Percentiles rank a stretch among this genome's conserved stretches.
Conservation (phyloP, 1,140 invertebrate species). For the Pomacea maculata region DNA sequence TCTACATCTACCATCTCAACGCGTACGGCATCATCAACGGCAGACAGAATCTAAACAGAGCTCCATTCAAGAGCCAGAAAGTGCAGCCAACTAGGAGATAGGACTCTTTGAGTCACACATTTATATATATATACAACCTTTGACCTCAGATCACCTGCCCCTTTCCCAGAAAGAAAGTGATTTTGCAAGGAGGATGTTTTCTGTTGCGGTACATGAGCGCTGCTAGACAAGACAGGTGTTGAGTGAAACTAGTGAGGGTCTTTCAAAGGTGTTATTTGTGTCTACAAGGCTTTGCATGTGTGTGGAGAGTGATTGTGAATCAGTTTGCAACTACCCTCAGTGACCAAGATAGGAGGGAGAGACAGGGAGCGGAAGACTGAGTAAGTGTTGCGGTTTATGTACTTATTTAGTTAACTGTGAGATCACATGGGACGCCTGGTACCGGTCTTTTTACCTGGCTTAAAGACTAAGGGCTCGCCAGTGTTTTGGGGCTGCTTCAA, state of each 20-base stretch:
- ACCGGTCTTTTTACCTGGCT: not conserved
- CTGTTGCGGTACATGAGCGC: not conserved
- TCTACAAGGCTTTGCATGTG: not conserved
- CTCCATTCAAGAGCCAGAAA: constrained; percentile 3
- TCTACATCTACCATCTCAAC: constrained; percentile 46
- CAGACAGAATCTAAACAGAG: constrained; percentile 33
- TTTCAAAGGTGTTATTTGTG: not conserved
- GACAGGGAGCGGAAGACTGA: not conserved
- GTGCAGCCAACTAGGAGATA: constrained; percentile 7
- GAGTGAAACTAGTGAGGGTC: not conserved
- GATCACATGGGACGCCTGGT: not conserved
- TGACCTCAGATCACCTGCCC: not conserved
- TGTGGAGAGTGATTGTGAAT: not conserved
- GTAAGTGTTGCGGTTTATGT: not conserved
- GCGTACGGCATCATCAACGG: constrained; percentile 36
- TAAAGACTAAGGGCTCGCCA: not conserved
- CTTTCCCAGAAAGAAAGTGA: not conserved
- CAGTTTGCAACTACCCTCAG: not conserved
- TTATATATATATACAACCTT: not conserved
- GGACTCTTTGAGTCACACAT: no score
- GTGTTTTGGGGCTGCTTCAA: not conserved
- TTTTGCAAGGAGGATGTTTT: not conserved
- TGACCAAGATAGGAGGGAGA: not conserved
- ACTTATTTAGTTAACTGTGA: no score
- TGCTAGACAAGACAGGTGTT: not conserved